A percentile compares a stretch with the other conserved stretches of the same genome.
These are phyloP conservation scores for Muntiacus muntjak DNA, from an alignment of 2,113 vertebrate species.

Conservation along the genomic window DNA sequence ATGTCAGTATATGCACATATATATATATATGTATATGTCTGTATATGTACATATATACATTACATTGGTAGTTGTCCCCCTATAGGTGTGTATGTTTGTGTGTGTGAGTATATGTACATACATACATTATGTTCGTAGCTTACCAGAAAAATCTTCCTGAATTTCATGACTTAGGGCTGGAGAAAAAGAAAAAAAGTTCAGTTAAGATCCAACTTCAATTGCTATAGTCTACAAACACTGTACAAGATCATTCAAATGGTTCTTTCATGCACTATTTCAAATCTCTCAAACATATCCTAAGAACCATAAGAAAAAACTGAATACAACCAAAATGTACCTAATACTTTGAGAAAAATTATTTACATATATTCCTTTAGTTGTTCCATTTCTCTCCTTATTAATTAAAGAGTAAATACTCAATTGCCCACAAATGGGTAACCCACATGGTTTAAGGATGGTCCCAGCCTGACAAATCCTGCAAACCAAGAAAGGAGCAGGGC, in stretches of 20 bases:
- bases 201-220: slow-evolving; percentile 39
- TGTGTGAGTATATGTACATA: neutral
- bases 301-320: neutral
- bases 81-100: neutral
- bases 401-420: neutral
- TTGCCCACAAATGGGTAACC: neutral
- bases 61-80: slow-evolving; percentile 47
- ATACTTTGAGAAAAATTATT: neutral
- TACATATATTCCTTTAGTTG: neutral
- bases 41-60: neutral
- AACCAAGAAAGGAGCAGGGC: neutral
- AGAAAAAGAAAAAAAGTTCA: slow-evolving; percentile 65
- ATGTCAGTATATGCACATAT: neutral
- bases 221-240: neutral
- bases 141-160: slow-evolving; percentile 86
- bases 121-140: slow-evolving; percentile 51
- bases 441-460: neutral
- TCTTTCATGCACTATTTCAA: slow-evolving; percentile 8
- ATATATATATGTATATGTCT: neutral
- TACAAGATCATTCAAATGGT: neutral
- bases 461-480: neutral
- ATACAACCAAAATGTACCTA: neutral
- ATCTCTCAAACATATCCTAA: neutral
- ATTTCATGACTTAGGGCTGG: slow-evolving; percentile 86
- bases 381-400: neutral